These are phyloP conservation scores for Lagria hirta DNA, from an alignment of 2,888 invertebrate genomes.

Conservation along the genomic window DNA sequence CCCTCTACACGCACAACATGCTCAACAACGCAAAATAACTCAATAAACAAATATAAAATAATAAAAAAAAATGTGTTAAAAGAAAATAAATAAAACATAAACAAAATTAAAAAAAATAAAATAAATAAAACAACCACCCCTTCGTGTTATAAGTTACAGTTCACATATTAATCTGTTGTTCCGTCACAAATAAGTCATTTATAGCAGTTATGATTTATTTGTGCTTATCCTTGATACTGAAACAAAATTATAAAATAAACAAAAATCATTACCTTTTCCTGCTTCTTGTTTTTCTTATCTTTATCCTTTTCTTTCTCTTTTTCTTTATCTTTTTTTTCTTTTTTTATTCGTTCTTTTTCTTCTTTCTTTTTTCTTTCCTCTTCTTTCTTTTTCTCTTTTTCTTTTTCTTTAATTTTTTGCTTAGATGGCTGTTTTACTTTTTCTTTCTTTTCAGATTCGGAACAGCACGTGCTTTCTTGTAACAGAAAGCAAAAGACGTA, in stretches of 20 bases:
- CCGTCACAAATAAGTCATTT: constrained; percentile 15
- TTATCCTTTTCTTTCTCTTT: constrained; percentile 55
- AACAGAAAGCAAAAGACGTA: constrained; percentile 94
- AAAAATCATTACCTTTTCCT: constrained; percentile 58
- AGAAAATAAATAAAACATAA: constrained; percentile 51
- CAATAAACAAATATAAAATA: constrained; percentile 39
- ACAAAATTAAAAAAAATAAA: constrained; percentile 59
- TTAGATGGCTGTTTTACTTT: constrained; percentile 49
- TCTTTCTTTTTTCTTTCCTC: constrained; percentile 62
- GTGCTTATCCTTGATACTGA: constrained; percentile 7
- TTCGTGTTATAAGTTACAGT: constrained; percentile 22
- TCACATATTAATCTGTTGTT: constrained; percentile 18
- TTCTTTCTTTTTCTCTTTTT: constrained; percentile 58
- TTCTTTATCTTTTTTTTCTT: constrained; percentile 61
- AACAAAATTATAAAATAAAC: constrained; percentile 1
- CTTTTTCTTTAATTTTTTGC: constrained; percentile 47
- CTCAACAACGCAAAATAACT: constrained; percentile 47
- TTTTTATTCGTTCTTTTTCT: constrained; percentile 63
- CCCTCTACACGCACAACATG: constrained; percentile 61
- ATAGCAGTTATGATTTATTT: constrained; percentile 8
- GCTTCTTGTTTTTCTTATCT: constrained; percentile 47
- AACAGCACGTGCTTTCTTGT: constrained; percentile 87
- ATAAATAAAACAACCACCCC: constrained; percentile 57
- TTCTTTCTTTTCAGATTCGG: constrained; percentile 64
- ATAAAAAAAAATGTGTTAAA: constrained; percentile 29